Evolutionary conservation across 2,113 vertebrate species (phyloP).

Genomic region (Bambusicola thoracicus): DNA sequence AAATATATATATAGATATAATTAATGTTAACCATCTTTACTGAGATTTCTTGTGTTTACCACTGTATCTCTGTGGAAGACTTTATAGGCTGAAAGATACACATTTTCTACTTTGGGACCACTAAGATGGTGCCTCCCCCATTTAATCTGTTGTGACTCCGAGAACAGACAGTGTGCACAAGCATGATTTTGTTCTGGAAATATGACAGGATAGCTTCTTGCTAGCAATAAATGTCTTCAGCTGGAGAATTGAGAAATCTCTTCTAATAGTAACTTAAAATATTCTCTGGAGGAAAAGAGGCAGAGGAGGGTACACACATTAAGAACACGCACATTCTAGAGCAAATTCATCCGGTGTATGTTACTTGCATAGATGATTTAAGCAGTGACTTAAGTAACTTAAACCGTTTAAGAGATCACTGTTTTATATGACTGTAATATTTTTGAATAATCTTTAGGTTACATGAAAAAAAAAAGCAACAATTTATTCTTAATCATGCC

Average conservation of each 20-base stretch:
- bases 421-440: background rate
- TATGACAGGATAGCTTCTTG: background rate
- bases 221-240: background rate
- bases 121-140: background rate
- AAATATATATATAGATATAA: background rate
- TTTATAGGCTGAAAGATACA: background rate
- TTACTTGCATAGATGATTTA: background rate
- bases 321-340: background rate
- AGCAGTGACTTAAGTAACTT: background rate
- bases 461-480: background rate
- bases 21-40: background rate
- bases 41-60: background rate
- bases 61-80: background rate
- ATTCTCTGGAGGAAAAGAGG: background rate
- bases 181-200: background rate
- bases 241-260: background rate
- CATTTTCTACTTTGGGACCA: background rate
- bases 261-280: background rate
- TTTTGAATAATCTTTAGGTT: background rate
- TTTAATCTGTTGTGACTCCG: background rate
- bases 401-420: background rate
- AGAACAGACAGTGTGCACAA: background rate
- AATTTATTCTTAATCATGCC: background rate
- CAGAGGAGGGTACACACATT: rapidly evolving
- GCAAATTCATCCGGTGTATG: background rate